A percentile compares a stretch with the other conserved stretches of the same genome.
phyloP scores from a whole-genome alignment of 2,113 vertebrate genomes.

The Morphnarchus princeps region DNA sequence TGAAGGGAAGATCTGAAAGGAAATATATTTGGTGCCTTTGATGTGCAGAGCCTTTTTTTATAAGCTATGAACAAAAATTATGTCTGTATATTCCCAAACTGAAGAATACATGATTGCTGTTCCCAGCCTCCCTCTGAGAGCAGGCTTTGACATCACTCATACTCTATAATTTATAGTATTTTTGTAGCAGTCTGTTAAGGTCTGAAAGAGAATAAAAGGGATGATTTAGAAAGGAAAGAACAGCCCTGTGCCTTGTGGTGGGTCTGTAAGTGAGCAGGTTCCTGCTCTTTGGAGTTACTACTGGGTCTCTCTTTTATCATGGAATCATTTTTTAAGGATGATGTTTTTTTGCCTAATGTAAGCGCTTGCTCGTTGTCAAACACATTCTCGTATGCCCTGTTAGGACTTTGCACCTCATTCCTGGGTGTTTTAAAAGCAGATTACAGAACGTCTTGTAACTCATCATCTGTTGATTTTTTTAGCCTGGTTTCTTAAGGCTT shows the following conservation, averaged over 20 bases:
- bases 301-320: background rate
- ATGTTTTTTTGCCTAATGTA: background rate
- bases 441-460: constrained; percentile 41
- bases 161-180: constrained; percentile 61
- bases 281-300: background rate
- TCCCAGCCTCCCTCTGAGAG: background rate
- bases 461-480: background rate
- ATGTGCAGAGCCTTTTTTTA: background rate
- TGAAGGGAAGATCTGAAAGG: background rate
- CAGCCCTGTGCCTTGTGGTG: background rate
- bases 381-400: background rate
- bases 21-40: background rate
- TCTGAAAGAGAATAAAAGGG: background rate
- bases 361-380: constrained; percentile 46
- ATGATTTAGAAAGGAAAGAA: background rate
- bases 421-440: background rate
- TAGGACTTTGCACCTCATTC: constrained; percentile 16
- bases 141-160: constrained; percentile 49
- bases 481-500: constrained; percentile 42
- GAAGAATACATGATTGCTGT: background rate
- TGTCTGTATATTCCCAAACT: constrained; percentile 42
- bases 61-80: background rate
- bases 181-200: constrained; percentile 35
- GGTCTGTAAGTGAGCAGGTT: background rate
- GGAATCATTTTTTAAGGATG: background rate